These are phyloP conservation scores for Microplitis manilae DNA, from an alignment of 2,888 invertebrate species.

Conservation along the genomic window DNA sequence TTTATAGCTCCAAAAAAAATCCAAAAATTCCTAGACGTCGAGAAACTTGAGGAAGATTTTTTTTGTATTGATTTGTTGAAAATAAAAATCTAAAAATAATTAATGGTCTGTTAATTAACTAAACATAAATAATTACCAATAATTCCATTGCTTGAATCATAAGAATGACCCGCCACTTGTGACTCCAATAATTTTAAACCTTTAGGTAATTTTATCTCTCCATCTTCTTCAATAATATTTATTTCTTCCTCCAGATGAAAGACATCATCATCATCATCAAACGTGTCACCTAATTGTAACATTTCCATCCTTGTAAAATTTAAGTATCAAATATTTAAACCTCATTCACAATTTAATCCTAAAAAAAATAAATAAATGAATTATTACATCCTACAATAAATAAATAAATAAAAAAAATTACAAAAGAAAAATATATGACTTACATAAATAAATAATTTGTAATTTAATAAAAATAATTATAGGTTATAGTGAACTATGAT, in stretches of 20 bases:
- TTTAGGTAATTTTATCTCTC: constrained; percentile 59
- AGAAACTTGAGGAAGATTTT: no score
- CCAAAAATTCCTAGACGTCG: no score
- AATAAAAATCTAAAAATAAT: no score
- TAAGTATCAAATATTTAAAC: neutral
- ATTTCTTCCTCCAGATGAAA: neutral
- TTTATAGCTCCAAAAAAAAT: no score
- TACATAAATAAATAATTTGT: neutral
- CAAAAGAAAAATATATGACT: neutral
- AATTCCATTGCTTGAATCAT: constrained; percentile 71
- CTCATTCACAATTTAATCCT: neutral
- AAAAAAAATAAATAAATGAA: neutral
- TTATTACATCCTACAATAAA: neutral
- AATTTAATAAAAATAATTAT: neutral
- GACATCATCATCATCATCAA: neutral
- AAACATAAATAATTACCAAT: neutral
- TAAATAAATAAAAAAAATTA: neutral
- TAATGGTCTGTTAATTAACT: neutral
- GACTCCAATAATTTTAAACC: constrained; percentile 72
- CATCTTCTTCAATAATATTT: neutral
- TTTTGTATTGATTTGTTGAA: no score
- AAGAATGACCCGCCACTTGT: constrained; percentile 80
- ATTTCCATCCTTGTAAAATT: neutral
- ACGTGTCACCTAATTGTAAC: neutral
- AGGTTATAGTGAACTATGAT: neutral